Evolutionary conservation across 2,888 invertebrate species (phyloP).

Genomic region (Hydrotaea diabolus): DNA sequence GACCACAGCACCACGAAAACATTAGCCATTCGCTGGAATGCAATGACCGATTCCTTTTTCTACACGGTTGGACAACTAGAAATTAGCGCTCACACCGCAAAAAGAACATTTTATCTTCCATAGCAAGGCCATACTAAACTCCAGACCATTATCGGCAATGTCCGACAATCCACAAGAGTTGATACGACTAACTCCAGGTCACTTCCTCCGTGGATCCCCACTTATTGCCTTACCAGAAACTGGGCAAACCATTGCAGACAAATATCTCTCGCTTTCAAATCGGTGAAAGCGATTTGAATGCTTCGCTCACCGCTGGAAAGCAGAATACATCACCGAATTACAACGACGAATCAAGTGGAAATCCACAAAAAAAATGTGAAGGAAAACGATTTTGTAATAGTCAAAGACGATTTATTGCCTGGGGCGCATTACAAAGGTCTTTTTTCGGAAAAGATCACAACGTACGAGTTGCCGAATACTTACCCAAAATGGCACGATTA

Average conservation of each 20-base stretch:
- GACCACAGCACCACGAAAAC: too few species aligned
- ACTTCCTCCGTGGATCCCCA: slow-evolving; percentile 44
- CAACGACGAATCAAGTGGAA: neutral
- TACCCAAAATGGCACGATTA: slow-evolving; percentile 1
- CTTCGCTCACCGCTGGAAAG: neutral
- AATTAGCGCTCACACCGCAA: neutral
- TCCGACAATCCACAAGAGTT: slow-evolving; percentile 50
- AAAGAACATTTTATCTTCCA: slow-evolving; percentile 6
- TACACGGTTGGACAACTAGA: too few species aligned
- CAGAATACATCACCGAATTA: neutral
- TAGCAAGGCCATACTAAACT: slow-evolving; percentile 35
- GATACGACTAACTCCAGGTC: slow-evolving; percentile 44
- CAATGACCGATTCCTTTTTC: too few species aligned
- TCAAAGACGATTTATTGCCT: neutral
- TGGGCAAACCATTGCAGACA: too few species aligned
- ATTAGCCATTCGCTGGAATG: too few species aligned
- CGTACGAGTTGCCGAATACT: neutral
- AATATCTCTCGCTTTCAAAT: neutral
- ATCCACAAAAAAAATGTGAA: neutral
- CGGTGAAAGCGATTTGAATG: neutral
- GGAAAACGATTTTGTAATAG: neutral
- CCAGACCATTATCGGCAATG: slow-evolving; percentile 20
- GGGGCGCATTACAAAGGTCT: neutral
- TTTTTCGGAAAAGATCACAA: neutral
- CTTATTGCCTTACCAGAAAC: neutral